Evolutionary conservation across 2,888 invertebrate genomes (phyloP).

Genomic region (Mimumesa dahlbomi): DNA sequence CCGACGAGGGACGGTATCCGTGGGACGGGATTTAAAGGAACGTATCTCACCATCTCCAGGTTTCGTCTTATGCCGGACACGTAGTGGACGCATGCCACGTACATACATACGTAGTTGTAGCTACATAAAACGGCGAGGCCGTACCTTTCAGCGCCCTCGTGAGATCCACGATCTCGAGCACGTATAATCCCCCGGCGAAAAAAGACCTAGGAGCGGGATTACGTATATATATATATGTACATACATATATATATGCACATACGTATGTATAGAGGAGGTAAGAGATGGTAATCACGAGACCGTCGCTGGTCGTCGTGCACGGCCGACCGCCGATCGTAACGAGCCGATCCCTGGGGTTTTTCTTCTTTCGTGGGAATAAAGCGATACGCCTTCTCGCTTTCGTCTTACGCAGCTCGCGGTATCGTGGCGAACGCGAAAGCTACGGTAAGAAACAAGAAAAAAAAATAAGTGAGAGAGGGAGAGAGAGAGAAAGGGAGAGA

Average conservation of each 20-base stretch:
- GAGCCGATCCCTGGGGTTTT: constrained; percentile 51
- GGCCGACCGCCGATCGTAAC: constrained; percentile 44
- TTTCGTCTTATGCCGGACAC: constrained; percentile 54
- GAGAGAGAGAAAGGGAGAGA: too few species aligned
- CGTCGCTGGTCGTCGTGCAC: constrained; percentile 33
- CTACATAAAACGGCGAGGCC: constrained; percentile 51
- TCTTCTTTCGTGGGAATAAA: constrained; percentile 50
- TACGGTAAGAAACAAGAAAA: too few species aligned
- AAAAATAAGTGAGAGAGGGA: too few species aligned
- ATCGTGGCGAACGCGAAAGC: background rate
- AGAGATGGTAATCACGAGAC: constrained; percentile 51
- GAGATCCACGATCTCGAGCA: constrained; percentile 68
- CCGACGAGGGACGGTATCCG: background rate
- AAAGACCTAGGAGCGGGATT: constrained; percentile 40
- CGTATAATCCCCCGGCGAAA: constrained; percentile 62
- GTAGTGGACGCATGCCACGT: constrained; percentile 58
- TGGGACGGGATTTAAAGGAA: constrained; percentile 15
- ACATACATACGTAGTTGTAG: constrained; percentile 42
- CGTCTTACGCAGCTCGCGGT: background rate
- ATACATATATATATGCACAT: background rate
- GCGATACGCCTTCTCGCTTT: constrained; percentile 21
- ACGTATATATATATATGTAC: background rate
- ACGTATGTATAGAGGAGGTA: constrained; percentile 2
- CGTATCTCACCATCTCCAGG: constrained; percentile 24
- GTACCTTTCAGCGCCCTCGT: constrained; percentile 62